A percentile compares a stretch with the other conserved stretches of the same genome.
These are phyloP conservation scores for Molossus alvarezi DNA, from an alignment of 2,797 vertebrate species.

Conservation along the genomic window DNA sequence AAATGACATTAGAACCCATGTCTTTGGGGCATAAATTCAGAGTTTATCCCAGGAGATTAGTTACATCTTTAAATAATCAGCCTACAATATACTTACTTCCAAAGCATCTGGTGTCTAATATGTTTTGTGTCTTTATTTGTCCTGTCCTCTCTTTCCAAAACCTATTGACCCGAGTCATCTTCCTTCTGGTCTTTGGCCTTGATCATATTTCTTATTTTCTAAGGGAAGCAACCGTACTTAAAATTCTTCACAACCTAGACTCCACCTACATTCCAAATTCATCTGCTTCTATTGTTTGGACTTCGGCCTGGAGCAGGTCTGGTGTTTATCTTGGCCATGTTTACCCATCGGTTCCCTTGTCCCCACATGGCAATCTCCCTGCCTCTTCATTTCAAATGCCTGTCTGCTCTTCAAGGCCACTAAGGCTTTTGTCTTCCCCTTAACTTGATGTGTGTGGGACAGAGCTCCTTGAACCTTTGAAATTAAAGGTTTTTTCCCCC, in stretches of 20 bases:
- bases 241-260: background rate
- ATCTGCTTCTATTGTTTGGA: background rate
- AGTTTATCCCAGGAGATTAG: background rate
- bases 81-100: background rate
- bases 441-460: background rate
- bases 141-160: background rate
- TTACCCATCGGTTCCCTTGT: constrained; percentile 5
- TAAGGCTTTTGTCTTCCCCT: background rate
- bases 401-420: background rate
- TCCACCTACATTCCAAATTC: background rate
- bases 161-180: background rate
- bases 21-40: background rate
- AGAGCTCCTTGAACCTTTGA: background rate
- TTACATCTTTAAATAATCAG: constrained; percentile 27
- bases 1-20: background rate
- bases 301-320: background rate
- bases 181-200: constrained; percentile 9
- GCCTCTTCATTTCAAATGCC: background rate
- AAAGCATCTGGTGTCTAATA: background rate
- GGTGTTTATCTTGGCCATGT: background rate
- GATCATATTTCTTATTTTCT: background rate
- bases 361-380: background rate
- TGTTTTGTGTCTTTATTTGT: background rate
- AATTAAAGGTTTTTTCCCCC: background rate
- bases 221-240: background rate